Base-by-base conservation (phyloP, 2,113 vertebrate genomes). In the Engraulis encrasicolus region DNA sequence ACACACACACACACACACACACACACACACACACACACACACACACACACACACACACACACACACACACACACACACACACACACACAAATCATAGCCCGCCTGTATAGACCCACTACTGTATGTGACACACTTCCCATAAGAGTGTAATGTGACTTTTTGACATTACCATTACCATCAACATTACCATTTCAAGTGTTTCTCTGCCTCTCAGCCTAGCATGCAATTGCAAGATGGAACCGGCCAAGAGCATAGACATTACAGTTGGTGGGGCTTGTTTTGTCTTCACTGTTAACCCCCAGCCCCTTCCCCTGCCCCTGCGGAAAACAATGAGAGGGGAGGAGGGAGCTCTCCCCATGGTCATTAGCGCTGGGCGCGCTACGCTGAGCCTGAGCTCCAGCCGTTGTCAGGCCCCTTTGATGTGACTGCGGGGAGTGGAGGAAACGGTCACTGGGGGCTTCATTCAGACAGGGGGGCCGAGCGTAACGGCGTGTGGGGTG, bases 381-480 rank as follows among this genome's bases (percentile, higher is more conserved):
- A 77, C 82, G 19, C 37, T 58, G 20, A 49, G 48, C 37, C 37
- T n/a, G n/a, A n/a, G n/a, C n/a, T n/a, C n/a, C 83, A 17, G 50
- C 54, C 19, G 18, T 82, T 61, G 34, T 38, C 83, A 79, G 2
- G 0, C 15, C 80, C n/a, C 61, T 84, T 84, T 88, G 54, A 86
- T 78, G 78, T 82, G 50, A 18, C 77, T 50, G 79, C 34, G 77
- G 71, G 58, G 58, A 80, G 40, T 58, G 49, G 49, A 82, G 74
- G 71, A 82, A 82, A 78, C 18, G 50, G 77, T 40, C 82, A 37
- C 84, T 83, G 54, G 40, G 82, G 84, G 31, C 71, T 77, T n/a
- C 78, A 37, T 78, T 34, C 45, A 71, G 66, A 66, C 52, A 81
- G 37, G 36, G 48, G 36, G 49, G 66, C 66, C 58, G 23, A 36